Evolutionary conservation across 2,888 invertebrate genomes (phyloP).

Genomic region (Oscheius sp.): DNA sequence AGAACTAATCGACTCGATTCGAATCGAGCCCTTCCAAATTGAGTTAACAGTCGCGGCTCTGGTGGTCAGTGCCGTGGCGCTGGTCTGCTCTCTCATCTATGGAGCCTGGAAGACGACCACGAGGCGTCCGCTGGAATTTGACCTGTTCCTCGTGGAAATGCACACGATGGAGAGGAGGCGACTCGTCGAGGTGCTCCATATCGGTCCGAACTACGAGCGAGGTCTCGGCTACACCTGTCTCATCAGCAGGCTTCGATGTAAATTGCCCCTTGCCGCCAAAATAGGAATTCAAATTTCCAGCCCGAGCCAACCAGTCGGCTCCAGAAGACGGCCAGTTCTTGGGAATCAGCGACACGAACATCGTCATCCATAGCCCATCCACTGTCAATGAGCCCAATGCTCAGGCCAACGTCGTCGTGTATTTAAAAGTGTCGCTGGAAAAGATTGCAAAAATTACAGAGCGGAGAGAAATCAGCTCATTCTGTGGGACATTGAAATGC

Average conservation of each 20-base stretch:
- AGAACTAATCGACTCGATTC: too few relatives aligned
- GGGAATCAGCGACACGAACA: conserved; percentile 46
- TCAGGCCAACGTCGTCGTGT: conserved; percentile 16
- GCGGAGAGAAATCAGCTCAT: conserved; percentile 33
- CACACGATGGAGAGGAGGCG: conserved; percentile 50
- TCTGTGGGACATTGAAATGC: conserved; percentile 56
- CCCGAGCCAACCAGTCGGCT: conserved; percentile 8
- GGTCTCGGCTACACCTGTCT: neutral
- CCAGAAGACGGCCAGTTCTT: conserved; percentile 39
- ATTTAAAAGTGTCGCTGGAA: neutral
- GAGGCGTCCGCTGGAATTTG: conserved; percentile 45
- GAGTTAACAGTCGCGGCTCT: too few relatives aligned
- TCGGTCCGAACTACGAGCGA: conserved; percentile 4
- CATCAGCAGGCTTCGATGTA: conserved; percentile 4
- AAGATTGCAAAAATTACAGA: conserved; percentile 1
- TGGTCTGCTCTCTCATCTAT: neutral
- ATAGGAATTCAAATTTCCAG: conserved; percentile 9
- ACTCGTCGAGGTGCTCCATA: conserved; percentile 45
- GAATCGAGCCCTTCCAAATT: too few relatives aligned
- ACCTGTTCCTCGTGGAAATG: conserved; percentile 59
- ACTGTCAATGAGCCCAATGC: conserved; percentile 44
- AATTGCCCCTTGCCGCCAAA: neutral
- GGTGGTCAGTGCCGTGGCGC: too few relatives aligned
- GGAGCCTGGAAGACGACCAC: conserved; percentile 35
- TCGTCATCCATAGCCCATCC: conserved; percentile 53